Evolutionary conservation across 2,797 vertebrate genomes (phyloP).

Genomic region (Cetoscarus ocellatus): DNA sequence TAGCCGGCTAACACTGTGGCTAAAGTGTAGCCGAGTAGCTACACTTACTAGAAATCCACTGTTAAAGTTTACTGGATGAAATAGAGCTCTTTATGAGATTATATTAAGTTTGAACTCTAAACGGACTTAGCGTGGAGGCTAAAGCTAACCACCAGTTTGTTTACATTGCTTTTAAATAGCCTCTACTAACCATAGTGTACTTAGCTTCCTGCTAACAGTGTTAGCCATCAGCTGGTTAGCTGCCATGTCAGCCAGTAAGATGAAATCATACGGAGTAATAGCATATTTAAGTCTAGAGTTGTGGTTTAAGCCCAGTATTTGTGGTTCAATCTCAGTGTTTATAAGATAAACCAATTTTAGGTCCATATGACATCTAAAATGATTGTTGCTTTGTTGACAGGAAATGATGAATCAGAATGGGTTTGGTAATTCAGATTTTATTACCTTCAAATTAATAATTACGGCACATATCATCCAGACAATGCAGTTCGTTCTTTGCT

Average conservation of each 20-base stretch:
- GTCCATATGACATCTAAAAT: background rate
- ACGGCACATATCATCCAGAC: background rate
- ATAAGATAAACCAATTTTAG: background rate
- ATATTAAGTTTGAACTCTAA: background rate
- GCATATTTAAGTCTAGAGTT: background rate
- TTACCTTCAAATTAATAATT: background rate
- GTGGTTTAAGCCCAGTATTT: background rate
- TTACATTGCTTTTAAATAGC: slow-evolving; percentile 26
- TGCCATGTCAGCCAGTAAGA: slow-evolving; percentile 3
- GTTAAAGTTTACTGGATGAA: background rate
- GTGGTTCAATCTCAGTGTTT: background rate
- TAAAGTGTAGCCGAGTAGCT: background rate
- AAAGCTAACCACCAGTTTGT: background rate
- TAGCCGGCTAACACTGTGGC: slow-evolving; percentile 24
- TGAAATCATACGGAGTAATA: background rate
- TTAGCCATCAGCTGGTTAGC: slow-evolving; percentile 31
- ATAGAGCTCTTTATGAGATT: rapidly evolving
- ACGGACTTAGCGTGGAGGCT: background rate
- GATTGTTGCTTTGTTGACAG: background rate
- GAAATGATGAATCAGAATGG: too few species aligned
- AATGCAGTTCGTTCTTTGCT: background rate
- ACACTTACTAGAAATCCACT: background rate
- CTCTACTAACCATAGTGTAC: slow-evolving; percentile 38
- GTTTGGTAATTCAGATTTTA: background rate
- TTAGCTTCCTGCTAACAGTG: slow-evolving; percentile 28